Conservation (phyloP, 1,140 invertebrate species). For the Penaeus indicus region DNA sequence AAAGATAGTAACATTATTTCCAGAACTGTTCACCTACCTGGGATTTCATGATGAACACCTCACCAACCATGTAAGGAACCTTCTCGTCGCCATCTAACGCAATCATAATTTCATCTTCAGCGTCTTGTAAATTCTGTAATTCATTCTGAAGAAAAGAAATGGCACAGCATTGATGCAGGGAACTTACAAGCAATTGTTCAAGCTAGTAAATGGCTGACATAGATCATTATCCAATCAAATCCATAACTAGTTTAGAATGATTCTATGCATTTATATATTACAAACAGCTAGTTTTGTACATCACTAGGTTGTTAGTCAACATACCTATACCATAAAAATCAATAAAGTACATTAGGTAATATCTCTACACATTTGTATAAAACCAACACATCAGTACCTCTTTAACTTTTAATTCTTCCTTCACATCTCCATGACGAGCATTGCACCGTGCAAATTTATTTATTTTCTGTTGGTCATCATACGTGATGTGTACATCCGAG, state of each 20-base stretch:
- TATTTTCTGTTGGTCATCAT: constrained; percentile 97
- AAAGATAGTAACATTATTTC: not conserved
- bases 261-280: no score
- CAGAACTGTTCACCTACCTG: constrained; percentile 73
- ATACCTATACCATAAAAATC: no score
- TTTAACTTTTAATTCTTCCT: constrained; percentile 90
- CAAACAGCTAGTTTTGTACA: no score
- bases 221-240: no score
- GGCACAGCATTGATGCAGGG: not conserved
- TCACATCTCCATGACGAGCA: constrained; percentile 90
- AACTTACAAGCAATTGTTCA: no score
- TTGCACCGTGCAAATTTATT: constrained; percentile 96
- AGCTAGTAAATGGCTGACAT: no score
- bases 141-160: constrained; percentile 53
- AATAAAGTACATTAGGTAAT: no score
- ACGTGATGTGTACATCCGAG: constrained; percentile 93
- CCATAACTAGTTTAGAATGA: no score
- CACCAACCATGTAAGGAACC: constrained; percentile 89
- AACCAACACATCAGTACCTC: constrained; percentile 74
- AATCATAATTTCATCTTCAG: constrained; percentile 87
- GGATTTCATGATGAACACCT: constrained; percentile 87
- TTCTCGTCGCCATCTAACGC: constrained; percentile 82
- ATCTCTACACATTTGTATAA: not conserved
- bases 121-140: constrained; percentile 92
- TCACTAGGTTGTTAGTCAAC: no score